phyloP scores from a whole-genome alignment of 1,140 invertebrate species.

The Steinernema khuongi region DNA sequence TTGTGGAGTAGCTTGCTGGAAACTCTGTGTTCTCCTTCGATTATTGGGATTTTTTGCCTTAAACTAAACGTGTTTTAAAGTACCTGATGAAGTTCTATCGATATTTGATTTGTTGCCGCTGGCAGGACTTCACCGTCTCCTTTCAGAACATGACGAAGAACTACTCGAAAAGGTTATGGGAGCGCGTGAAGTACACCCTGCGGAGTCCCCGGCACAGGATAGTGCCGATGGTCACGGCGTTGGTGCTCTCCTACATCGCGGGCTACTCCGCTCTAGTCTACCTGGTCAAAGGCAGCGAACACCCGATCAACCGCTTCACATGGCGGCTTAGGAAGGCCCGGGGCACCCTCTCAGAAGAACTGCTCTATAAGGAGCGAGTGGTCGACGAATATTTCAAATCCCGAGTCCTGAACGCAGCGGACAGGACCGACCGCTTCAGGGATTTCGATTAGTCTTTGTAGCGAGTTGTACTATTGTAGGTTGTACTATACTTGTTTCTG shows the following conservation, averaged over 20 bases:
- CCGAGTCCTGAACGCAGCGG: neutral
- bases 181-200: neutral
- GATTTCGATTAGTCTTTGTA: neutral
- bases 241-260: neutral
- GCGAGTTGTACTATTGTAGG: neutral
- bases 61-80: too few species aligned
- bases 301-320: neutral
- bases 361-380: neutral
- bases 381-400: neutral
- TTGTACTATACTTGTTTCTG: too few species aligned
- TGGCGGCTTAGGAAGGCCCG: neutral
- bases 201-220: neutral
- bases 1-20: too few species aligned
- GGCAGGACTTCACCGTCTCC: too few species aligned
- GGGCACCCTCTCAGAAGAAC: neutral
- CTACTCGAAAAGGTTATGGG: neutral
- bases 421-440: neutral
- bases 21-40: too few species aligned
- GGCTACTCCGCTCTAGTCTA: neutral
- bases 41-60: too few species aligned
- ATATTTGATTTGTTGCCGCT: too few species aligned
- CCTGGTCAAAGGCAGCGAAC: neutral
- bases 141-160: neutral
- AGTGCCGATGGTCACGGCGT: neutral
- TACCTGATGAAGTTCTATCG: too few species aligned